Base-by-base conservation (phyloP, 1,140 invertebrate genomes). In the Araneus ventricosus region DNA sequence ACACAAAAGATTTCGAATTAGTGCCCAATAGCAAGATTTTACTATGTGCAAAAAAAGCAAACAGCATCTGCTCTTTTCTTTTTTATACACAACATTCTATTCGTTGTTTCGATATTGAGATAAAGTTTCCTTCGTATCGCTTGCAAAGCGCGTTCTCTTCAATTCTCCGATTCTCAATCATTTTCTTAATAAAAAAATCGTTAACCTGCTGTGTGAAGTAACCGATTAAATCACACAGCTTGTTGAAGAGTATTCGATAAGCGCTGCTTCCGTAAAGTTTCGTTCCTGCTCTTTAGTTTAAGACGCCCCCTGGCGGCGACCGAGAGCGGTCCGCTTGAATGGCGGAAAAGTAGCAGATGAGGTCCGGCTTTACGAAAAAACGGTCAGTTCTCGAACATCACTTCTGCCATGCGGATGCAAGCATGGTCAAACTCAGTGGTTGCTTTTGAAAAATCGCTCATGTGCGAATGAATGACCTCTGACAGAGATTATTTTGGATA, bases 311-410 rank as follows among this genome's bases (percentile, higher is more conserved):
- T 88, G 30, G 59, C 30, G 87, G 61, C 59, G 59, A 67, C 61
- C 61, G 87, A 70, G 63, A 88, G 87, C 87, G 87, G 87, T 75
- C 41, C 63, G 63, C 87, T 88, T 88, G 87, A 88, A 88, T 88
- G 61, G 87, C 17, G 87, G 41, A 88, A 88, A 41, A 45, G 87
- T 27, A 75, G 37, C 87, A 70, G 61, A 75, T 41, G 41, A 88
- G 52, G 87, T 75, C 87, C 87, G 57, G 63, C 63, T 10, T 61
- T 61, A 30, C 20, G 87, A 88, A 88, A 88, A 88, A 88, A 39
- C 61, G 87, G 59, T 45, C 59, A 75, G 45, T 86, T 86, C 59
- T 67, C 37, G 34, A 70, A 75, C 30, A 86, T n/a, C 57, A 59
- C 84, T 88, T 41, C 37, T 67, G 22, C 39, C 61, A 67, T 34